These are phyloP conservation scores for Coreoperca whiteheadi DNA, from an alignment of 2,113 vertebrate species.

Conservation along the genomic window DNA sequence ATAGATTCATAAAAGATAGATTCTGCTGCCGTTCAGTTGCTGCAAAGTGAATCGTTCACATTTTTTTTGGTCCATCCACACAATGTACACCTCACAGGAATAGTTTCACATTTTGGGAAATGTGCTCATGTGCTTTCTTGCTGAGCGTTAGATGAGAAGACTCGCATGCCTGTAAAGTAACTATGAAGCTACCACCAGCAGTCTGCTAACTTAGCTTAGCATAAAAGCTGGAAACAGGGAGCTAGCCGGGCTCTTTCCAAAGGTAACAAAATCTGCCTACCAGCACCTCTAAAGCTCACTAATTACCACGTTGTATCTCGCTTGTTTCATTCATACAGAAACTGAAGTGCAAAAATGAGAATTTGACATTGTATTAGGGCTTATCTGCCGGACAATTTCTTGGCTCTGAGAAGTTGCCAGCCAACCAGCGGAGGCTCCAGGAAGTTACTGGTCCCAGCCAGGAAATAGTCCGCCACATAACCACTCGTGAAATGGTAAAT, in stretches of 20 bases:
- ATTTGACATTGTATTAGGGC: background rate
- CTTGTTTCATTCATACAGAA: background rate
- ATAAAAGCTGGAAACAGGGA: background rate
- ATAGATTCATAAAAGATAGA: constrained; percentile 45
- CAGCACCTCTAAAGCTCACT: background rate
- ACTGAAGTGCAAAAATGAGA: background rate
- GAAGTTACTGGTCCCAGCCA: background rate
- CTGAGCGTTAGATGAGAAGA: background rate
- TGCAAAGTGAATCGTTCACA: background rate
- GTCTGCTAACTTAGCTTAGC: background rate
- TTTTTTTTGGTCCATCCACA: background rate
- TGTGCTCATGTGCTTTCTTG: background rate
- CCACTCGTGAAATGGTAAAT: background rate
- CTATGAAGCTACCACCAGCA: background rate
- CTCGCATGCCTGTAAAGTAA: background rate
- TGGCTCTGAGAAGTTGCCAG: background rate
- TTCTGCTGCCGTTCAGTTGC: constrained; percentile 32
- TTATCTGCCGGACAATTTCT: background rate
- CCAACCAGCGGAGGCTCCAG: background rate
- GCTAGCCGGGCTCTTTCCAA: background rate
- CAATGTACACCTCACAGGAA: background rate
- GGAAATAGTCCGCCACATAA: too few relatives aligned
- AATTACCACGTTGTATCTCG: background rate
- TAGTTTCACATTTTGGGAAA: background rate
- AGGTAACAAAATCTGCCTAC: background rate